Conservation (phyloP, 1,140 invertebrate species). For the Araneus ventricosus region DNA sequence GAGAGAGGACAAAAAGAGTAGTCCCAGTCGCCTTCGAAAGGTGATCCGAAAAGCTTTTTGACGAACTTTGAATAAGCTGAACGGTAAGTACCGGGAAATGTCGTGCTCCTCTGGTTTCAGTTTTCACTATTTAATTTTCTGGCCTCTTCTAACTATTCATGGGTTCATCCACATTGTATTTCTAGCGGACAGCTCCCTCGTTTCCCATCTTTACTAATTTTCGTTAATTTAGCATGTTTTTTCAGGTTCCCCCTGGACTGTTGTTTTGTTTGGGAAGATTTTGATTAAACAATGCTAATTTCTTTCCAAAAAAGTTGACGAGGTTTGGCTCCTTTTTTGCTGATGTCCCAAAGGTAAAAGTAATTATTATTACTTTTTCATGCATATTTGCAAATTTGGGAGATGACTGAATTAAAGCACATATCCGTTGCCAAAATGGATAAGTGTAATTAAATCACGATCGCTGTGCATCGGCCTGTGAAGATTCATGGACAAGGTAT, state of each 20-base stretch:
- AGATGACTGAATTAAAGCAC: background rate
- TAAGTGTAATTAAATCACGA: background rate
- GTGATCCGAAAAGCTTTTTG: too few relatives aligned
- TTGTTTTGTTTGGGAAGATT: slow-evolving; percentile 6
- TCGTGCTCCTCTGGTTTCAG: too few relatives aligned
- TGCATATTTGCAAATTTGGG: background rate
- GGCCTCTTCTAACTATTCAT: too few relatives aligned
- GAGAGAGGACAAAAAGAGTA: too few relatives aligned
- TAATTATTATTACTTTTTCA: background rate
- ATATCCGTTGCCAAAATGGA: background rate
- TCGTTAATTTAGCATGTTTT: slow-evolving; percentile 53
- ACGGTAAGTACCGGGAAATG: too few relatives aligned
- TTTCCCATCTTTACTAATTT: slow-evolving; percentile 46
- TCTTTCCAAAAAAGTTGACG: background rate
- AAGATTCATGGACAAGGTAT: too few relatives aligned
- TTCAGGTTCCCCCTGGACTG: background rate
- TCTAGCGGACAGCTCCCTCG: slow-evolving; percentile 3
- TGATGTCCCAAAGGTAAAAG: background rate
- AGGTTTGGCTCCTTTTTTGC: background rate
- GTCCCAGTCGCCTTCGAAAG: too few relatives aligned
- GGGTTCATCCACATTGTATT: slow-evolving; percentile 40
- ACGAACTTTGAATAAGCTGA: too few relatives aligned
- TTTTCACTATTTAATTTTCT: slow-evolving; percentile 70
- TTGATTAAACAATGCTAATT: slow-evolving; percentile 9
- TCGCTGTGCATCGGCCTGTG: too few relatives aligned